These are phyloP conservation scores for Prinia subflava DNA, from an alignment of 2,113 vertebrate genomes.

Conservation along the genomic window DNA sequence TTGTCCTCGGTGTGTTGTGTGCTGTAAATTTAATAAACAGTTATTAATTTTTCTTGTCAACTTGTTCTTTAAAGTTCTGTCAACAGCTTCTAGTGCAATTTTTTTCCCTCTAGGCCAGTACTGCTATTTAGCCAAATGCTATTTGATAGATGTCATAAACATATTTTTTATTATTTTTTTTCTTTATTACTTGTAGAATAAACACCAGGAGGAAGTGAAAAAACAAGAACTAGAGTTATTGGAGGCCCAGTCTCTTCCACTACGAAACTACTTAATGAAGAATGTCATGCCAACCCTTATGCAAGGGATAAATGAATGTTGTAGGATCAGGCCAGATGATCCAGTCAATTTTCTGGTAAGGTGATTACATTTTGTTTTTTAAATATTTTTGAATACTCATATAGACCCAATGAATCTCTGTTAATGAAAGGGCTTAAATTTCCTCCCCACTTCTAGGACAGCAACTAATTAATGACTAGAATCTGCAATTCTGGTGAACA, in stretches of 20 bases:
- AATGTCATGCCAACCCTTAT: conserved; percentile 88
- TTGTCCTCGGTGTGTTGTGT: not conserved
- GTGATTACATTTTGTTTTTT: not conserved
- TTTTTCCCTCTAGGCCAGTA: not conserved
- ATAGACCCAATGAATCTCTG: not conserved
- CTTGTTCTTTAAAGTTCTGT: not conserved
- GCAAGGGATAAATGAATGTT: conserved; percentile 85
- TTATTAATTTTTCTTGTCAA: not conserved
- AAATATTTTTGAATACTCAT: not conserved
- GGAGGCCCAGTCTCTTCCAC: conserved; percentile 75
- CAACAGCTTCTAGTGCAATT: not conserved
- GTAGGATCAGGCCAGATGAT: conserved; percentile 78
- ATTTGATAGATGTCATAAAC: not conserved
- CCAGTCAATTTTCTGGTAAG: conserved; percentile 92
- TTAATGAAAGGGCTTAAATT: not conserved
- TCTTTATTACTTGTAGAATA: conserved; percentile 66
- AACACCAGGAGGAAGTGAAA: conserved; percentile 72
- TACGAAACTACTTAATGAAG: conserved; percentile 84
- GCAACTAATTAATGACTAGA: not conserved
- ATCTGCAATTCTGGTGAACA: not conserved
- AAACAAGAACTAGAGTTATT: conserved; percentile 79
- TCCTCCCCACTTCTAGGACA: not conserved
- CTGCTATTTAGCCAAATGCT: not conserved
- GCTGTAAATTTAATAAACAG: not conserved
- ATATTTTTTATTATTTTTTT: not conserved